These are phyloP conservation scores for Rhinopithecus roxellana DNA, from an alignment of 2,113 vertebrate genomes.

Conservation along the genomic window DNA sequence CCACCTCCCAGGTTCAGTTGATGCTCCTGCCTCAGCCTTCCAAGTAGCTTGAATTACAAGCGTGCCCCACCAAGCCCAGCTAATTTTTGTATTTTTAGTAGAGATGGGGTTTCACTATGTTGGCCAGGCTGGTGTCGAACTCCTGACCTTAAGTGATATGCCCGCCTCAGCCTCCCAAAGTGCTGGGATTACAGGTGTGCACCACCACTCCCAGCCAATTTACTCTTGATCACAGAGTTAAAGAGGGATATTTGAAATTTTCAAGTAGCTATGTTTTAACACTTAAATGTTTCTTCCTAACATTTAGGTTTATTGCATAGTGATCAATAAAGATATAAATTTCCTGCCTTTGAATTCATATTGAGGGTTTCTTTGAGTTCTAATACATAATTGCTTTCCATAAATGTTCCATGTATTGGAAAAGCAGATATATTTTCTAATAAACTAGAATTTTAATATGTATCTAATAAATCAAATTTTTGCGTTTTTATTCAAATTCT, in stretches of 20 bases:
- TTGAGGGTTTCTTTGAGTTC: background rate
- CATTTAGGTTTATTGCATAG: background rate
- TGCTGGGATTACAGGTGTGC: too few relatives aligned
- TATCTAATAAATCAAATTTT: background rate
- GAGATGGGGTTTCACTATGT: too few relatives aligned
- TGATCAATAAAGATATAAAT: background rate
- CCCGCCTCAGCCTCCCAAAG: too few relatives aligned
- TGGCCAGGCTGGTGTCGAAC: too few relatives aligned
- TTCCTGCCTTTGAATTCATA: background rate
- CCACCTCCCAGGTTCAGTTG: too few relatives aligned
- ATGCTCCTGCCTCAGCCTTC: too few relatives aligned
- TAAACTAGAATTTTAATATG: background rate
- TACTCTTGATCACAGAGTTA: background rate
- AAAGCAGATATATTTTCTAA: background rate
- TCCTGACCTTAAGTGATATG: too few relatives aligned
- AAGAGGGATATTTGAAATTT: background rate
- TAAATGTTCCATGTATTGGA: background rate
- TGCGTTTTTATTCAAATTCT: background rate
- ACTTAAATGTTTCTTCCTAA: background rate
- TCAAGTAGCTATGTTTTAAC: background rate
- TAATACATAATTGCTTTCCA: background rate
- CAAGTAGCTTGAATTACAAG: too few relatives aligned
- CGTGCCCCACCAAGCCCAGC: too few relatives aligned
- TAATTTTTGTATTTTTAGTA: too few relatives aligned
- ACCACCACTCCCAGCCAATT: background rate